Evolutionary conservation across 35 echinoderm and acorn worm species (phyloP).

Genomic region (Stichopus chloronotus): DNA sequence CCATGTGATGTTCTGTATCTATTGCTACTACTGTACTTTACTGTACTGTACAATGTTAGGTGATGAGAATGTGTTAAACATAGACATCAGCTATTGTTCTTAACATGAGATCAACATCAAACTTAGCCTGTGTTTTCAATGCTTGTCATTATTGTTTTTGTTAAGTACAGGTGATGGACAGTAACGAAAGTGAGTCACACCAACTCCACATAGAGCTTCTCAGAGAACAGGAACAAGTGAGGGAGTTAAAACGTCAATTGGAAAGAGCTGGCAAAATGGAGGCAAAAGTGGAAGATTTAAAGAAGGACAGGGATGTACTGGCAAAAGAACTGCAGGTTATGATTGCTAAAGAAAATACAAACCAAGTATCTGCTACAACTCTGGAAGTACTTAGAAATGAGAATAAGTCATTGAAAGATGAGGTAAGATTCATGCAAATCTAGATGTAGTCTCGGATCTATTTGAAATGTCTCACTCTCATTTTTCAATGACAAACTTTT

Average conservation of each 20-base stretch:
- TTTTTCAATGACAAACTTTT: no score
- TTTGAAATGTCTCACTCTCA: no score
- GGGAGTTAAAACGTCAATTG: constrained; percentile 54
- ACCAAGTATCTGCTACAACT: constrained; percentile 50
- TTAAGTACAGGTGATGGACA: constrained; percentile 60
- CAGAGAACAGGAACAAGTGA: constrained; percentile 51
- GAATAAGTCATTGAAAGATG: constrained; percentile 64
- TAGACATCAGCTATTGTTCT: no score
- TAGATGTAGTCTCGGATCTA: no score
- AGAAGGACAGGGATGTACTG: constrained; percentile 89
- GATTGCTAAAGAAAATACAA: constrained; percentile 80
- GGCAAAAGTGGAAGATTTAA: constrained; percentile 76
- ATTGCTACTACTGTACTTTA: no score
- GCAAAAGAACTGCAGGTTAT: constrained; percentile 91
- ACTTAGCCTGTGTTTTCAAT: no score
- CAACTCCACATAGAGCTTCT: constrained; percentile 62
- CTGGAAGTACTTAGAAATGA: constrained; percentile 58
- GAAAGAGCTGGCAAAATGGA: constrained; percentile 71
- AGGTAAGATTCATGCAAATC: constrained; percentile 58
- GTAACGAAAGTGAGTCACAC: constrained; percentile 56
- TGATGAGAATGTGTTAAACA: no score
- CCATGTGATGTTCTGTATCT: no score
- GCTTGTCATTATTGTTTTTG: neutral
- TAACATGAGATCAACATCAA: no score
- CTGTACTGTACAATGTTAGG: no score